Conservation (phyloP, 2,797 vertebrate species). For the Lagothrix lagotricha region DNA sequence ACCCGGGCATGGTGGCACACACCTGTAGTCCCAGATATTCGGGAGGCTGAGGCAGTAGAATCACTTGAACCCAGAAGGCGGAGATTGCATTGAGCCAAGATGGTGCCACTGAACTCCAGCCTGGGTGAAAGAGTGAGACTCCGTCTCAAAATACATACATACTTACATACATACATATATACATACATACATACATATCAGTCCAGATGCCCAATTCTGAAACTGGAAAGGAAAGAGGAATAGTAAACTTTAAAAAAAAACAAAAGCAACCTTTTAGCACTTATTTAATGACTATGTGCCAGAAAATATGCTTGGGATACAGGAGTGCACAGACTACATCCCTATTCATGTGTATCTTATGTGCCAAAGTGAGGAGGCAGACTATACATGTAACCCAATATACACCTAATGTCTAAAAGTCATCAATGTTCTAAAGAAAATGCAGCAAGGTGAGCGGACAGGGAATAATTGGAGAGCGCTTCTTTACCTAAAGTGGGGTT, state of each 20-base stretch:
- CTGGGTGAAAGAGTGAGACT: too few species aligned
- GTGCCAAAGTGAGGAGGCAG: neutral
- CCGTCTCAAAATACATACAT: neutral
- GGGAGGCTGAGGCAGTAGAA: too few species aligned
- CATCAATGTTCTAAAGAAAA: neutral
- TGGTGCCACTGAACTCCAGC: too few species aligned
- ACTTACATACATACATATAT: neutral
- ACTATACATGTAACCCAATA: neutral
- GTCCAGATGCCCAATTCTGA: neutral
- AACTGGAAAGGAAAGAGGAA: neutral
- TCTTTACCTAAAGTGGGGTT: neutral
- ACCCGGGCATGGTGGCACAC: too few species aligned
- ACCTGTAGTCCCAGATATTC: too few species aligned
- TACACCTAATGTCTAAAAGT: neutral
- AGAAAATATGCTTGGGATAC: neutral
- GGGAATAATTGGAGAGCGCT: neutral
- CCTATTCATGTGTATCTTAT: neutral
- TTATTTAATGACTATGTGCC: neutral
- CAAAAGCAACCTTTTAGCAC: neutral
- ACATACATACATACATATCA: neutral
- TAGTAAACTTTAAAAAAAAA: neutral
- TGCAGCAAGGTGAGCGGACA: neutral
- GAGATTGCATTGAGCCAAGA: too few species aligned
- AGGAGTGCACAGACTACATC: neutral
- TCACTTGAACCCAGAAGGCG: too few species aligned